Base-by-base conservation (phyloP, 2,888 invertebrate species). In the Xanthostigma xanthostigma region DNA sequence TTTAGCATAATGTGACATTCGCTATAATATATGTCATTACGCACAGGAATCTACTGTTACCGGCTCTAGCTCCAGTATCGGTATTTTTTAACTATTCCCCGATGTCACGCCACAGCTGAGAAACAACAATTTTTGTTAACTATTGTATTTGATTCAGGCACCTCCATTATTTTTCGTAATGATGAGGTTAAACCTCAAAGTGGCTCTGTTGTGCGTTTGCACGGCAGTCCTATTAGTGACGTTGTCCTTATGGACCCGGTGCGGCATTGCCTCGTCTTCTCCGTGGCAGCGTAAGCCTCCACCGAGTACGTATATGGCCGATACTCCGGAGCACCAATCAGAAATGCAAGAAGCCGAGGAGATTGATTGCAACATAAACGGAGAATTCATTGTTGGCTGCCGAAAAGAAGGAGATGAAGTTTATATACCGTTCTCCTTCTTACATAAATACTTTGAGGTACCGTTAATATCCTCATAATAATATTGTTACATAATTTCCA, bases 401-500 rank as follows among this genome's bases (percentile, higher is more conserved):
- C 78, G 82, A 48, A 78, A 81, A 46, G 86, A 88, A 62, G 78
- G 78, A n/a, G 82, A 83, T 58, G 91, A 93, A 69, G 84, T 95
- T 35, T 94, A 82, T 65, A 70, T 95, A 58, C 95, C 95, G 17
- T 95, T 94, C 69, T 84, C 88, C 42, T 93, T 95, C 64, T 74
- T 95, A 57, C 84, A 86, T 61, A 90, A 86, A 65, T 94, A 95
- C 69, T 95, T 94, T 70, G 94, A 94, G 78, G 84, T 88, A 57
- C 27, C 6, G 27, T 27, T 27, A 27, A 27, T 27, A 27, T 27
- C 3, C 1, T 27, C 27, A 27, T 3, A 27, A 27, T 27, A n/a
- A n/a, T 27, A 6, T 17, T 17, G 17, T 27, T 27, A 17, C 17
- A 17, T 17, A 17, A 17, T 17, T 17, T 17, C 17, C 17, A 17